These are phyloP conservation scores for Heteromormyrus szaboi DNA, from an alignment of 2,797 vertebrate species.

Conservation along the genomic window DNA sequence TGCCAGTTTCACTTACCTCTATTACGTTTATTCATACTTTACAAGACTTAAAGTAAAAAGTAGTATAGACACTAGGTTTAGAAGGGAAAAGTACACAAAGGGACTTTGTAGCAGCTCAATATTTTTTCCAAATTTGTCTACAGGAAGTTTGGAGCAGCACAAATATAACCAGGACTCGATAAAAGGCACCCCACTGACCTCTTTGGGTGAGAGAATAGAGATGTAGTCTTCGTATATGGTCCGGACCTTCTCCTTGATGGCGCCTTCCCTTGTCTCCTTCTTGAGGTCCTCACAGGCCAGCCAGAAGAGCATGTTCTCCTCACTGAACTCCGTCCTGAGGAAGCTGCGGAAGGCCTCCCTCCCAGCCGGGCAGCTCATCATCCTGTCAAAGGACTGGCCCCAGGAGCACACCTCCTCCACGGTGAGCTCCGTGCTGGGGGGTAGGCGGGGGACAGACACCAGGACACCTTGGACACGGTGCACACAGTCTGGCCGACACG, in stretches of 20 bases:
- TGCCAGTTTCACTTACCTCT: neutral
- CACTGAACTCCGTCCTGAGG: slow-evolving; percentile 92
- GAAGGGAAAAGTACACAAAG: neutral
- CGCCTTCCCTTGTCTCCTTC: slow-evolving; percentile 76
- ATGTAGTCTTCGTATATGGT: slow-evolving; percentile 95
- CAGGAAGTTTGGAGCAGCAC: neutral
- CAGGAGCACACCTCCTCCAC: slow-evolving; percentile 80
- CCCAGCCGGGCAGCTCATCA: slow-evolving; percentile 83
- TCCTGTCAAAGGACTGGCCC: slow-evolving; percentile 90
- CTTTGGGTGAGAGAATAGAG: slow-evolving; percentile 96
- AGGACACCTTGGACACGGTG: slow-evolving; percentile 11
- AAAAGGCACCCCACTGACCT: slow-evolving; percentile 59
- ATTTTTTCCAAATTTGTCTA: neutral
- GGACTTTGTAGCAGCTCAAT: neutral
- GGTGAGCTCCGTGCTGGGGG: slow-evolving; percentile 72
- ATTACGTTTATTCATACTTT: neutral
- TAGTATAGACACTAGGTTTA: neutral
- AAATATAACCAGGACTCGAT: neutral
- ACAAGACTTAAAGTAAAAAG: neutral
- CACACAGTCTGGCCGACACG: neutral
- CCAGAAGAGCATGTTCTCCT: slow-evolving; percentile 99
- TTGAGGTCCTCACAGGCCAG: slow-evolving; percentile 90
- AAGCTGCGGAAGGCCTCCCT: slow-evolving; percentile 90
- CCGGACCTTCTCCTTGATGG: slow-evolving; percentile 84
- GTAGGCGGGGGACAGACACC: neutral